These are phyloP conservation scores for Copidosoma floridanum DNA, from an alignment of 1,140 invertebrate species.

Conservation along the genomic window DNA sequence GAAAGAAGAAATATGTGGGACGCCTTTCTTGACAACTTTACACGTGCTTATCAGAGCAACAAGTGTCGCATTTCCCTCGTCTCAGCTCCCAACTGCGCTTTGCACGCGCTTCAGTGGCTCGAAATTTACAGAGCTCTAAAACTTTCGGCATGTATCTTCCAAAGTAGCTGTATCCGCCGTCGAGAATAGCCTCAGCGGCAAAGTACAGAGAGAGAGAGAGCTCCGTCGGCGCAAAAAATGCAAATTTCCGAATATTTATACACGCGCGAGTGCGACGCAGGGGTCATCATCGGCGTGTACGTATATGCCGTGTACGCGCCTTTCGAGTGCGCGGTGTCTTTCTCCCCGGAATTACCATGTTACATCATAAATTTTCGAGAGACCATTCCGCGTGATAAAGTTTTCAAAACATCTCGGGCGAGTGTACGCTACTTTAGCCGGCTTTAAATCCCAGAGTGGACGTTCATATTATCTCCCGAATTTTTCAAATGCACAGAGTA, in stretches of 20 bases:
- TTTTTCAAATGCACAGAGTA: too few relatives aligned
- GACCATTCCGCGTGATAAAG: slow-evolving; percentile 8
- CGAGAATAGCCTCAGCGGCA: slow-evolving; percentile 9
- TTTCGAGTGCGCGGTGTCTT: slow-evolving; percentile 7
- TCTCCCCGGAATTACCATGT: slow-evolving; percentile 18
- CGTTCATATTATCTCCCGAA: too few relatives aligned
- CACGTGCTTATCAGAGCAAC: too few relatives aligned
- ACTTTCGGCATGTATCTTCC: slow-evolving; percentile 21
- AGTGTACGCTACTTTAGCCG: not conserved
- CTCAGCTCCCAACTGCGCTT: not conserved
- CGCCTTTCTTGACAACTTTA: too few relatives aligned
- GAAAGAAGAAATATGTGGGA: too few relatives aligned
- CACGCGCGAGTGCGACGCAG: slow-evolving; percentile 5
- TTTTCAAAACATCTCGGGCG: not conserved
- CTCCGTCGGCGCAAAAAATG: slow-evolving; percentile 12
- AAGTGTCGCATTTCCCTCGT: slow-evolving; percentile 8
- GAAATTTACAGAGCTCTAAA: slow-evolving; percentile 24
- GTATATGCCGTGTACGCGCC: not conserved
- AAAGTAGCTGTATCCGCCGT: slow-evolving; percentile 23
- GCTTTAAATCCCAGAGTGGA: not conserved
- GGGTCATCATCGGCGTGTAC: not conserved
- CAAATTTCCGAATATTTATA: slow-evolving; percentile 25
- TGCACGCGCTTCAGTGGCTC: not conserved
- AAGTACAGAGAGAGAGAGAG: too few relatives aligned
- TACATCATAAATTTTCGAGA: slow-evolving; percentile 13